phyloP scores from a whole-genome alignment of 2,113 vertebrate species.

The Solea senegalensis region DNA sequence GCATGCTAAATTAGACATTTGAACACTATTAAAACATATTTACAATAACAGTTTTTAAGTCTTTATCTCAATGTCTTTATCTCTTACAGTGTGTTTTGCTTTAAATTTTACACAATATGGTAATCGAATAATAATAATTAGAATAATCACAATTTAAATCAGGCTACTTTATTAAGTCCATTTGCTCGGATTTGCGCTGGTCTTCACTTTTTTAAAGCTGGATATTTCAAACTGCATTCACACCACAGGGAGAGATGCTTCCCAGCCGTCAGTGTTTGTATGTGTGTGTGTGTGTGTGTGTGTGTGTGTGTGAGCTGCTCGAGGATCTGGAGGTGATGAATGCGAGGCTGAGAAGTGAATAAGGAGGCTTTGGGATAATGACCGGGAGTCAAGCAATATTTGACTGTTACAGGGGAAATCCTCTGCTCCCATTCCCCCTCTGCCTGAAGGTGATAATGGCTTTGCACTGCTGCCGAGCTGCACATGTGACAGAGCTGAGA shows the following conservation, averaged over 20 bases:
- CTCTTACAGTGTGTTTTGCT: no score
- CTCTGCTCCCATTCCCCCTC: conserved; percentile 43
- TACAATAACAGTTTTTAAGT: no score
- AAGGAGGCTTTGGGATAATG: conserved; percentile 64
- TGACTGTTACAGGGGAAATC: conserved; percentile 68
- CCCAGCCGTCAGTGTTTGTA: conserved; percentile 27
- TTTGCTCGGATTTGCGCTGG: conserved; percentile 2
- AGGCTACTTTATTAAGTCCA: conserved; percentile 13
- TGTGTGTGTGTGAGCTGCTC: conserved; percentile 29
- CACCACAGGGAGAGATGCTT: conserved; percentile 18
- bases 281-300: conserved; percentile 11
- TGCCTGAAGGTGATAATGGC: conserved; percentile 68
- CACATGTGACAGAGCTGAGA: conserved; percentile 34
- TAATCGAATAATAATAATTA: no score
- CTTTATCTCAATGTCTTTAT: no score
- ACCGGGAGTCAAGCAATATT: conserved; percentile 63
- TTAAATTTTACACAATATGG: no score
- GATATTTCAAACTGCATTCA: conserved; percentile 4
- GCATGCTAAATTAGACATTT: no score
- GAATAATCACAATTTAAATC: conserved; percentile 40
- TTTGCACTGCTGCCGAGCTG: conserved; percentile 37
- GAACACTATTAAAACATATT: no score
- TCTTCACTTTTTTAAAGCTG: background rate
- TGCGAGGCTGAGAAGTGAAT: conserved; percentile 61
- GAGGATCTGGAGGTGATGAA: conserved; percentile 57